Base-by-base conservation (phyloP, 1,140 invertebrate species). In the Pseudomyrmex pallidus region DNA sequence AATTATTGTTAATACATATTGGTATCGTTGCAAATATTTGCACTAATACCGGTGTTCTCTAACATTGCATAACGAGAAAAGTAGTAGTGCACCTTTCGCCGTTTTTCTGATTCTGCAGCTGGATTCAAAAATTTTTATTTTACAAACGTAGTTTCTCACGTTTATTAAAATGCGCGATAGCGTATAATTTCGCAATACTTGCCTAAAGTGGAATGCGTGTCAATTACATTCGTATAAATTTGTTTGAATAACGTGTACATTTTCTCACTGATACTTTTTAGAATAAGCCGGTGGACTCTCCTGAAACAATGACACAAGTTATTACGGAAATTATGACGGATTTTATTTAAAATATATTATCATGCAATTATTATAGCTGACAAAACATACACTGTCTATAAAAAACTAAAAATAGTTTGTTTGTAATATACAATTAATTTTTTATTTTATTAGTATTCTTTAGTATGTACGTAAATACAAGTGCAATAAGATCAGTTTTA, bases 221-320 rank as follows among this genome's bases (percentile, higher is more conserved):
- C 63, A 46, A 70, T 89, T 85, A 56, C 46, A 57, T 22, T 85
- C 35, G 82, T 78, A 59, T 70, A 77, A 35, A 48, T 86, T 70
- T 9, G 54, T 50, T 63, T 78, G 66, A 54, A 59, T 74, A 59
- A 85, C 20, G 20, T 48, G 67, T 78, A 76, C 67, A 48, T 20
- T 72, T 57, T 85, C 90, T 92, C 90, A 94, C 89, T 96, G 95
- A 80, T 95, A 93, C 84, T 95, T 95, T 89, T 95, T 96, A 64
- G 82, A 96, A 95, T 94, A 97, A 97, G 90, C 95, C 86, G 97
- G 97, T 73, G 96, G 97, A 92, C 96, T 96, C 93, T 97, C 97
- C 96, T 97, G 92, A 84, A 95, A 87, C 52, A 83, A 8, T 22
- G 44, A 61, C 12, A 72, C 48, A 50, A 72, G 35, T 46, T 48